Evolutionary conservation across 2,888 invertebrate genomes (phyloP).

Genomic region (Agrochola circellaris): DNA sequence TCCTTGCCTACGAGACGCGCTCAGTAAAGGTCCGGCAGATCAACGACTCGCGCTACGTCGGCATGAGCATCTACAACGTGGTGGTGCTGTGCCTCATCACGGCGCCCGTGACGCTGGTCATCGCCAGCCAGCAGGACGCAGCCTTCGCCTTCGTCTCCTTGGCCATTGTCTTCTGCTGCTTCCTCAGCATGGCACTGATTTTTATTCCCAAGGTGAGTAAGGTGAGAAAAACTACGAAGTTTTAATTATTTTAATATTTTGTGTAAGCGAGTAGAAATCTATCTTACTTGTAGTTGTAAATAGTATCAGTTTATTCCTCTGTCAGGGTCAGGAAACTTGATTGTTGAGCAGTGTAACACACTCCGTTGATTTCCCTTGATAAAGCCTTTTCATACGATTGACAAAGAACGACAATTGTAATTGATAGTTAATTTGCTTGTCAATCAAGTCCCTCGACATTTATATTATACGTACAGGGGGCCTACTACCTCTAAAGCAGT

Average conservation of each 20-base stretch:
- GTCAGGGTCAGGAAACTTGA: slow-evolving; percentile 3
- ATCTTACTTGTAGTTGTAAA: slow-evolving; percentile 15
- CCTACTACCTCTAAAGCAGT: no score
- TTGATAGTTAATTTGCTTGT: not conserved
- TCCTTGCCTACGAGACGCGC: slow-evolving; percentile 99
- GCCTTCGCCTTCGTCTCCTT: slow-evolving; percentile 99
- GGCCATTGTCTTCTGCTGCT: slow-evolving; percentile 99
- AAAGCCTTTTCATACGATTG: not conserved
- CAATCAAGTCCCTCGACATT: not conserved
- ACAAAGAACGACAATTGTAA: no score
- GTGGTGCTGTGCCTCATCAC: slow-evolving; percentile 99
- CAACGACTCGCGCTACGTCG: slow-evolving; percentile 99
- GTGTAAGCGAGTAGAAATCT: slow-evolving; percentile 4
- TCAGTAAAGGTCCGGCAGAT: slow-evolving; percentile 99
- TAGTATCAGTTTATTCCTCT: slow-evolving; percentile 5
- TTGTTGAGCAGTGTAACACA: not conserved
- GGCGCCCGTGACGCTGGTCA: slow-evolving; percentile 99
- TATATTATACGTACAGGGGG: not conserved
- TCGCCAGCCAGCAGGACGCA: slow-evolving; percentile 99
- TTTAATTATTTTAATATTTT: not conserved
- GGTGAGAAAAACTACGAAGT: slow-evolving; percentile 13
- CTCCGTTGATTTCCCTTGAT: not conserved
- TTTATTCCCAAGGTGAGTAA: slow-evolving; percentile 98
- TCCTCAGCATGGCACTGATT: slow-evolving; percentile 99
- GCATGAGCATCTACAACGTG: slow-evolving; percentile 99